Evolutionary conservation across 1,140 invertebrate species (phyloP), one percentile per base, ranked within the genome.

Genomic region (Scaptomyza hsui): DNA sequence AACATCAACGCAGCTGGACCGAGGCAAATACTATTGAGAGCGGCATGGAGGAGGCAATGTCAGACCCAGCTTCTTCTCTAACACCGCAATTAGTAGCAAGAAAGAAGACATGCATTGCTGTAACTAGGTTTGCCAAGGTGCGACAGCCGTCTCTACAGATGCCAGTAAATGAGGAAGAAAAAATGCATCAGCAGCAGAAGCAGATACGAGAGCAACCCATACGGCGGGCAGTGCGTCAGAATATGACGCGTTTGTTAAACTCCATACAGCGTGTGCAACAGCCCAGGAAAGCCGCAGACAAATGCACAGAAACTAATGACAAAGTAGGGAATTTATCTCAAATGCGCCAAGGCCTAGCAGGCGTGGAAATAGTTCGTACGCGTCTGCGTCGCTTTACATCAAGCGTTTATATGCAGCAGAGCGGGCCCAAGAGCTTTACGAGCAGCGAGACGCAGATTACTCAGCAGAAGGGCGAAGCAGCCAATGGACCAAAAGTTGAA

Each of bases 1-100:
- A 41, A 24, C 39, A 48, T 42, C 16, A 24, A 7, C 65, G 49
- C 39, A 39, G 59, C 39, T 52, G 47, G 16, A 52, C 47, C 4
- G 55, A 75, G 13, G 13, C 70, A 72, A 89, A 82, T 4, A 79
- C 75, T 26, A 89, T 90, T 24, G 85, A 90, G 47, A 90, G 85
- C 26, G 85, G 85, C 10, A 72, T 90, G 77, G 75, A 75, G 64
- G 60, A 52, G 7, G 71, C 72, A 0, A 64, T 39, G 29, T 2
- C 47, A n/a, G 24, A 18, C 32, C 35, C 85, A 3, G 47, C 57
- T 21, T 26, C 59, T 7, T 47, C 48, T 15, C 39, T 55, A 12
- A 68, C 44, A 0, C 5, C 13, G 13, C 42, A 13, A 0, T 26
- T 26, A 26, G 24, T 6, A 26, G 24, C 24, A 4, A 26, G 48